Evolutionary conservation across 1,140 invertebrate genomes (phyloP).

Genomic region (Macrobrachium rosenbergii): DNA sequence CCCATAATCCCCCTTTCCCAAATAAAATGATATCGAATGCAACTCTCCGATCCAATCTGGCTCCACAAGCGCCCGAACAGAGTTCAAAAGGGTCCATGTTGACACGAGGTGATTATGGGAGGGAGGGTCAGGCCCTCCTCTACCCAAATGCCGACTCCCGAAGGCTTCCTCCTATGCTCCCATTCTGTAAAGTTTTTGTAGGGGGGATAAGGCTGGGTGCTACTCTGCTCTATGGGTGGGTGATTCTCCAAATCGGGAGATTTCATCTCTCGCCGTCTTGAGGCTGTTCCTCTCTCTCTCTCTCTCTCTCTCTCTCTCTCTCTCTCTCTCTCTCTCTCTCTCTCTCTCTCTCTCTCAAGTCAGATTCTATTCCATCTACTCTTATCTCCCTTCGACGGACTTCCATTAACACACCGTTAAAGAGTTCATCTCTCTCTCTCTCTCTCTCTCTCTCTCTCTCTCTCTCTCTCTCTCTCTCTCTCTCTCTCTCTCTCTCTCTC

Average conservation of each 20-base stretch:
- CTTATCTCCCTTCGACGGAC: not conserved
- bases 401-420: not conserved
- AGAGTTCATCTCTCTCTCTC: not conserved
- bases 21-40: constrained; percentile 25
- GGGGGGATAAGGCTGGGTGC: too few species aligned
- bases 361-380: not conserved
- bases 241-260: too few species aligned
- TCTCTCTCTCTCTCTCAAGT: not conserved
- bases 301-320: constrained; percentile 20
- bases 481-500: not conserved
- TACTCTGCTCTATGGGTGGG: too few species aligned
- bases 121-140: not conserved
- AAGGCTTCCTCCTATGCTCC: not conserved
- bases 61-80: not conserved
- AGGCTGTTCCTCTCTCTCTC: not conserved
- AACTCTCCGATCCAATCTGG: constrained; percentile 14
- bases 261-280: too few species aligned
- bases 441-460: not conserved
- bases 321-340: constrained; percentile 9
- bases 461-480: not conserved
- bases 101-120: not conserved
- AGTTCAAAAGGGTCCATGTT: constrained; percentile 1
- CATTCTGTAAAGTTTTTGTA: too few species aligned
- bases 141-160: not conserved
- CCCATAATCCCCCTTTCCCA: not conserved